phyloP scores from a whole-genome alignment of 2,888 invertebrate genomes.

The Cataglyphis altisquamis region DNA sequence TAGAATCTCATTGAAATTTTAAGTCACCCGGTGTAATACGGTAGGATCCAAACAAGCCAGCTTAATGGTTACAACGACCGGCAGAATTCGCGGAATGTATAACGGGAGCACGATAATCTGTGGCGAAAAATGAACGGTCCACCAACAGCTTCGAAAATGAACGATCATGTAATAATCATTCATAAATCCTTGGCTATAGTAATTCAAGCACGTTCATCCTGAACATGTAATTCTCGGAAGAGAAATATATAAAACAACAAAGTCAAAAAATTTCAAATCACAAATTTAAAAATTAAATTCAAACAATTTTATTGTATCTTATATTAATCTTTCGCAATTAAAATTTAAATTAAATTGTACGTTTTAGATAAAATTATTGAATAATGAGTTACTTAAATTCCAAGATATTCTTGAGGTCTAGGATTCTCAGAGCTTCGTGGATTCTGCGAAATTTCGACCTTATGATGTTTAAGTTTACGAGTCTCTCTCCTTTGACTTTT shows the following conservation, averaged over 20 bases:
- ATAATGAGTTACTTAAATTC: not conserved
- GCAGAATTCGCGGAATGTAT: slow-evolving; percentile 69
- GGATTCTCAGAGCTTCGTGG: not conserved
- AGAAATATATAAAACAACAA: slow-evolving; percentile 16
- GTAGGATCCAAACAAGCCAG: slow-evolving; percentile 43
- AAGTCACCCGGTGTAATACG: slow-evolving; percentile 45
- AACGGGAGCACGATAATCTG: slow-evolving; percentile 71
- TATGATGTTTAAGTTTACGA: not conserved
- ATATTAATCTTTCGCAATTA: not conserved
- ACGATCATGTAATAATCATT: slow-evolving; percentile 16
- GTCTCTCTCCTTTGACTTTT: not conserved
- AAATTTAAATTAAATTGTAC: not conserved
- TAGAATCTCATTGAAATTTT: slow-evolving; percentile 21
- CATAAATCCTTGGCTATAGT: not conserved
- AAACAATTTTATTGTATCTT: not conserved
- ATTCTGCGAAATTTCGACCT: slow-evolving; percentile 1
- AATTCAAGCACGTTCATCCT: not conserved
- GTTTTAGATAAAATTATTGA: not conserved
- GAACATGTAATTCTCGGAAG: not conserved
- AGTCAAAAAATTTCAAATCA: not conserved
- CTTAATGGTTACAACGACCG: slow-evolving; percentile 68
- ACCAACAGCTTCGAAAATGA: slow-evolving; percentile 20
- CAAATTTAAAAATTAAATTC: not conserved
- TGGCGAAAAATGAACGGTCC: slow-evolving; percentile 55
- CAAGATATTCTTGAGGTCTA: not conserved